Evolutionary conservation across 2,113 vertebrate genomes (phyloP), one percentile per base, ranked within the genome.

Genomic region (Oryzias woworae): DNA sequence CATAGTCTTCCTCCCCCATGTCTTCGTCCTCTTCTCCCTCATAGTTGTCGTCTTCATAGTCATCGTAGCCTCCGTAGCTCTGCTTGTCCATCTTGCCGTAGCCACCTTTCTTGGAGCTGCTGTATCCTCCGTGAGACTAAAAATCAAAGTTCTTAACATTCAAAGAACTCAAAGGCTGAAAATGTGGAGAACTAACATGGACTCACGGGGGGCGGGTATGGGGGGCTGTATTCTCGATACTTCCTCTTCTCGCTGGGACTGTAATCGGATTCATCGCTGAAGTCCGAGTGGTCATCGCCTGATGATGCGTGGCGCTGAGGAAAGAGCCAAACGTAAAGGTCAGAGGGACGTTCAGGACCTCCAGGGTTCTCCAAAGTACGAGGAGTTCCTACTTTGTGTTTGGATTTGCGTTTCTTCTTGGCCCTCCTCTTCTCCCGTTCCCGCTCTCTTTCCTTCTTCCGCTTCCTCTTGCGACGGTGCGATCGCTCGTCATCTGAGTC

Each of bases 21-120:
- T 96, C 96, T 3, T 96, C 94, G 0, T 96, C 95, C 13, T 95
- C 96, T 1, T 95, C 95, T 0, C 88, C 94, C 75, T 97, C 96
- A 0, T 90, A 97, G 61, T 92, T 94, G 28, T 98, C 95, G 0
- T 92, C 94, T 26, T 97, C 94, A 0, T 96, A 97, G 1, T 95
- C 94, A 1, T 96, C 95, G 0, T 96, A 98, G 77, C 91, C 83
- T 16, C 92, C 79, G 0, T 97, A 98, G 66, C 73, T 81, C 78
- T 93, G 94, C 87, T 94, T 95, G 16, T 98, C 96, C 92, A 94
- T 87, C 82, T 97, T 96, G 69, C 95, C 93, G 84, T 97, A 97
- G 57, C 84, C 53, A 62, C 90, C 78, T 77, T 96, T 98, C 82
- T 97, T 97, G 0, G 95, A 67, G 0, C 91, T 64, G 0, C 77